Evolutionary conservation across 2,113 vertebrate species (phyloP).

Genomic region (Chamaetylas fuelleborni): DNA sequence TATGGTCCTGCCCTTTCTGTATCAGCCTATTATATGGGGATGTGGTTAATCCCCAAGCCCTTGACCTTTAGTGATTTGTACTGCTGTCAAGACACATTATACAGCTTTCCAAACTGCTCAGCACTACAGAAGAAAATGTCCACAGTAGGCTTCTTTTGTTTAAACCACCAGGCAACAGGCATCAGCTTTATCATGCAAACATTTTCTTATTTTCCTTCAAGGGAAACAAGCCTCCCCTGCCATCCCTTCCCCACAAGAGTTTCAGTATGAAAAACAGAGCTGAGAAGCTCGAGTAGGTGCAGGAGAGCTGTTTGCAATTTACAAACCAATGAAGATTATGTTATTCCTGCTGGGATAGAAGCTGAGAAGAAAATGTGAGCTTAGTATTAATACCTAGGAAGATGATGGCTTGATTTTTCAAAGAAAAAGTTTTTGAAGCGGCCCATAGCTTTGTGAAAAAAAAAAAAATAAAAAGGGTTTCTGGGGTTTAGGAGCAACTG

Average conservation of each 20-base stretch:
- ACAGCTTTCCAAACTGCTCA: slow-evolving; percentile 32
- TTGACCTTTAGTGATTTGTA: slow-evolving; percentile 61
- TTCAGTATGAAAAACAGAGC: neutral
- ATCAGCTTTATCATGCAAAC: slow-evolving; percentile 29
- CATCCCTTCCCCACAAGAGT: neutral
- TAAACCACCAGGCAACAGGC: neutral
- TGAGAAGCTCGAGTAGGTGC: neutral
- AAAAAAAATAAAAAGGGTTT: neutral
- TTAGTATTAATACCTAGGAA: slow-evolving; percentile 17
- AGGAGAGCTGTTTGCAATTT: neutral
- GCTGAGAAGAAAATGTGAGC: slow-evolving; percentile 6
- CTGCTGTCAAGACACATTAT: slow-evolving; percentile 47
- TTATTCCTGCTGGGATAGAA: slow-evolving; percentile 1
- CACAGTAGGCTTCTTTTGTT: slow-evolving; percentile 22
- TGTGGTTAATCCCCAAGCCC: slow-evolving; percentile 48
- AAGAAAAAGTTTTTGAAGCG: neutral
- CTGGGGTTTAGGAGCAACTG: neutral
- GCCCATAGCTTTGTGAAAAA: neutral
- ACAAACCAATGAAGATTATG: neutral
- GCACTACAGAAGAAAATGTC: slow-evolving; percentile 24
- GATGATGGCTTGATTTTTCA: neutral
- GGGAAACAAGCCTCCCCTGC: neutral
- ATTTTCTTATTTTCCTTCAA: neutral
- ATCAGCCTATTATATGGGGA: slow-evolving; percentile 22
- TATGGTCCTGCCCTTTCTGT: slow-evolving; percentile 22